A percentile compares a stretch with the other conserved stretches of the same genome.
phyloP scores from a whole-genome alignment of 2,797 vertebrate species.

The Pteropus rufus region DNA sequence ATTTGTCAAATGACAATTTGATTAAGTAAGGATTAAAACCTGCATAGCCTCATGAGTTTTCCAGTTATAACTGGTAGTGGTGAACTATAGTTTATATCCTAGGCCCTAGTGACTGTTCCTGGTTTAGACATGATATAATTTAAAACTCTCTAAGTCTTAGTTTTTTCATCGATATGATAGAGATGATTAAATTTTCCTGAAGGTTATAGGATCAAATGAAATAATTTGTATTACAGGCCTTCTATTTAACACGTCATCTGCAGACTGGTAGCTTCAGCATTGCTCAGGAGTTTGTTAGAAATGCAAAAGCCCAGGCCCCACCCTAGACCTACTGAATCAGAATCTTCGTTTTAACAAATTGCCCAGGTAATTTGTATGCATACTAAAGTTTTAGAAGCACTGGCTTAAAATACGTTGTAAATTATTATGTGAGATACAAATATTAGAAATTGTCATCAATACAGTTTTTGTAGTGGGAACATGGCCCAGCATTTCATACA shows the following conservation, averaged over 20 bases:
- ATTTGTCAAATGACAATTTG: background rate
- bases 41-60: background rate
- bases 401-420: background rate
- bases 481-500: background rate
- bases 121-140: background rate
- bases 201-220: background rate
- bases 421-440: background rate
- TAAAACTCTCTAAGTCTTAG: background rate
- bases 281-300: background rate
- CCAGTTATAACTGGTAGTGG: background rate
- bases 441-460: background rate
- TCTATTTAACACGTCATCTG: background rate
- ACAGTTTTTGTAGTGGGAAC: background rate
- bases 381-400: background rate
- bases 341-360: background rate
- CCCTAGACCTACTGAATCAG: background rate
- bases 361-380: background rate
- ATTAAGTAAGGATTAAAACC: background rate
- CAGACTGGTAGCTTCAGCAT: background rate
- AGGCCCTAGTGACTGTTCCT: background rate
- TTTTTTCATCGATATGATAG: background rate
- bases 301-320: background rate
- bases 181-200: background rate
- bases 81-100: background rate
- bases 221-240: background rate